Evolutionary conservation across 2,113 vertebrate species (phyloP).

Genomic region (Holacanthus passer): DNA sequence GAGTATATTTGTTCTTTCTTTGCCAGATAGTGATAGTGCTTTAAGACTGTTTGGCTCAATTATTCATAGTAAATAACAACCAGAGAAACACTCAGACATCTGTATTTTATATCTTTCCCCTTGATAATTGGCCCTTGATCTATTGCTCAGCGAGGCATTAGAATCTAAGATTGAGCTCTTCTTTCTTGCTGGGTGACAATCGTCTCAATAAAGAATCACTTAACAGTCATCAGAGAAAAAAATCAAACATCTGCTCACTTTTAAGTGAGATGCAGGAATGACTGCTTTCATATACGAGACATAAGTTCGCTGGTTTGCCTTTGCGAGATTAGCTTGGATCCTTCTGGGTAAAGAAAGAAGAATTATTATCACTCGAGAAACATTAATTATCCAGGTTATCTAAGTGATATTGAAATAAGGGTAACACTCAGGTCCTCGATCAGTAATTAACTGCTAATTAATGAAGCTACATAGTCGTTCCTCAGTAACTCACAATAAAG

Average conservation of each 20-base stretch:
- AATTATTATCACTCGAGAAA: background rate
- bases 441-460: background rate
- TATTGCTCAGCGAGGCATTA: conserved; percentile 2
- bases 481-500: background rate
- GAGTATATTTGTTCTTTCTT: background rate
- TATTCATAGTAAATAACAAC: conserved; percentile 5
- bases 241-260: conserved; percentile 5
- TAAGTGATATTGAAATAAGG: background rate
- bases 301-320: conserved; percentile 2
- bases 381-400: background rate
- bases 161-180: background rate
- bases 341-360: background rate
- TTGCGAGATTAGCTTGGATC: background rate
- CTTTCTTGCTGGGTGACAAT: background rate
- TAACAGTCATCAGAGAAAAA: conserved; percentile 1
- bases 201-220: background rate
- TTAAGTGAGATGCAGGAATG: background rate
- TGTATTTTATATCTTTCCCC: conserved; percentile 4
- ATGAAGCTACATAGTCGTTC: background rate
- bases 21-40: background rate
- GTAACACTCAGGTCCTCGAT: background rate
- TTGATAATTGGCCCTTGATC: conserved; percentile 25
- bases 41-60: background rate
- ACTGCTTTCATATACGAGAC: background rate
- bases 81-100: background rate